Evolutionary conservation across 1,140 invertebrate genomes (phyloP), one percentile per base, ranked within the genome.

Genomic region (Anthonomus grandis): DNA sequence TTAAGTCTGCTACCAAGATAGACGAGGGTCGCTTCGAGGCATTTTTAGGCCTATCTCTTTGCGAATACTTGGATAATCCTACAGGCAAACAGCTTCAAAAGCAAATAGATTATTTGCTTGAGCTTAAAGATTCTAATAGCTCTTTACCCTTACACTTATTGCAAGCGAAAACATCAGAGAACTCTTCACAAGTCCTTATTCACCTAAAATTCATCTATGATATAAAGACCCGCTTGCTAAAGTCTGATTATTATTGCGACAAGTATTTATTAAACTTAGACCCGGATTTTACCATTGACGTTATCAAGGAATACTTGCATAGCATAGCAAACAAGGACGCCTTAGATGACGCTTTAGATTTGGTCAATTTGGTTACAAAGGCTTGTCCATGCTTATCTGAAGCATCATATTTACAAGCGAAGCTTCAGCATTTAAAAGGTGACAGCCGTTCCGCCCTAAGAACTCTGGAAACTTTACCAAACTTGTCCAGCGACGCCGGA

Each of bases 51-150:
- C 76, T 95, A 25, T 91, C 93, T 12, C 71, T 85, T 12, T 93
- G 90, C 75, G 89, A 93, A 74, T 75, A 93, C 70, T 78, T 74
- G 49, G 81, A 84, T 52, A 76, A 74, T 47, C 81, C 80, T 6
- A 75, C 78, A 1, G 76, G 73, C 2, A 79, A 84, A 18, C 82
- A 93, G 66, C 85, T 90, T 0, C 79, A 83, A 34, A 86, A 95
- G 65, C 91, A 96, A 74, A 76, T 97, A 17, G 88, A 95, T 61
- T 86, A 94, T 63, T 75, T 97, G 0, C 83, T 85, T 69, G 91
- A 95, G 72, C 82, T 95, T 46, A 84, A 90, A 60, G 82, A 85
- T 2, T 76, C 10, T 74, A 81, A n/a, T 73, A 76, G 49, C 17
- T 74, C 68, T 19, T 63, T 81, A 45, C 77, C 81, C n/a, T 69